phyloP scores from a whole-genome alignment of 2,797 vertebrate species.

The Crocodylus rhombifer region DNA sequence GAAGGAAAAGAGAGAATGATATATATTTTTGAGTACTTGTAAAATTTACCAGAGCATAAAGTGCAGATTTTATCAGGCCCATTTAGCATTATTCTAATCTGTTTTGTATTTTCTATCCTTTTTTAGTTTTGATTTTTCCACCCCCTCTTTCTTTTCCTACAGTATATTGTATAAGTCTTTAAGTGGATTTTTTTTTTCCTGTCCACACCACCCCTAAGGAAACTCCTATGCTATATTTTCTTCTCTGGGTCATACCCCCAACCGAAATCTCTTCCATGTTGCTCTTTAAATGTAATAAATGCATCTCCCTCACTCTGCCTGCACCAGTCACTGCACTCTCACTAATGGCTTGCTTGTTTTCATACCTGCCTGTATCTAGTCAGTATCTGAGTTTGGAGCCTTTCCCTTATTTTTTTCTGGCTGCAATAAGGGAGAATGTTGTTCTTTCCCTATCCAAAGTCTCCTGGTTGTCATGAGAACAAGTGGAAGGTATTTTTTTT shows the following conservation, averaged over 20 bases:
- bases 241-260: not conserved
- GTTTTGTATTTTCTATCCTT: not conserved
- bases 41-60: not conserved
- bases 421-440: not conserved
- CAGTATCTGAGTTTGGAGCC: not conserved
- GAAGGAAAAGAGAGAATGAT: not conserved
- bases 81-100: not conserved
- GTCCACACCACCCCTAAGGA: not conserved
- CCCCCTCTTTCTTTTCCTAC: not conserved
- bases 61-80: too few species aligned
- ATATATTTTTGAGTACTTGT: not conserved
- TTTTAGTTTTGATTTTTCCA: not conserved
- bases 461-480: not conserved
- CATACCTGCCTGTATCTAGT: not conserved
- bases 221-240: not conserved
- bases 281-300: not conserved
- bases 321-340: not conserved
- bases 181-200: not conserved
- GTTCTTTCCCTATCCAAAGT: not conserved
- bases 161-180: not conserved
- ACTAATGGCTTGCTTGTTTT: not conserved
- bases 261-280: not conserved
- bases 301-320: not conserved
- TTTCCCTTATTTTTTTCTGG: not conserved
- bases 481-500: not conserved